A percentile compares a stretch with the other conserved stretches of the same genome.
Conservation (phyloP, 2,797 vertebrate species). For the Hyperoplus immaculatus region DNA sequence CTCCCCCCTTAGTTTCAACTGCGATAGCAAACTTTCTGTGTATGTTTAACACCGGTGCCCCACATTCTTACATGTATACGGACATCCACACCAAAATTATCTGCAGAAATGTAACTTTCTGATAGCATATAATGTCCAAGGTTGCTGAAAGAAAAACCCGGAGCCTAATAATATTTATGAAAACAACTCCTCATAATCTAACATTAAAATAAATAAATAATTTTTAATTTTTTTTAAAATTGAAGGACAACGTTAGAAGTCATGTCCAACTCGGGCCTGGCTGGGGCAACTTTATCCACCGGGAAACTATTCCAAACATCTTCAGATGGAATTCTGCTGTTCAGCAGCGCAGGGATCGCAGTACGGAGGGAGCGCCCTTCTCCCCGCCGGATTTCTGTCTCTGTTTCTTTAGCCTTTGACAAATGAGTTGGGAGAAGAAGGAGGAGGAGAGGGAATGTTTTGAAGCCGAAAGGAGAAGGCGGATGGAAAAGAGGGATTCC, state of each 20-base stretch:
- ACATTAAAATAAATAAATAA: background rate
- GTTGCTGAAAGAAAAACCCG: constrained; percentile 2
- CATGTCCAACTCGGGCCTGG: constrained; percentile 19
- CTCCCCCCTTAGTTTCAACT: constrained; percentile 28
- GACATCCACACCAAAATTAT: constrained; percentile 50
- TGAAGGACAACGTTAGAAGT: constrained; percentile 34
- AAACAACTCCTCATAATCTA: background rate
- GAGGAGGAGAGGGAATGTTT: constrained; percentile 79
- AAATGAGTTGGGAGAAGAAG: constrained; percentile 78
- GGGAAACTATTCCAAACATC: constrained; percentile 80
- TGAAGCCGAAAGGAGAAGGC: constrained; percentile 65
- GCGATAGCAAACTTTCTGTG: constrained; percentile 63
- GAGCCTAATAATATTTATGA: background rate
- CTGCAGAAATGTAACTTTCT: constrained; percentile 24
- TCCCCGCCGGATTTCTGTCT: constrained; percentile 74
- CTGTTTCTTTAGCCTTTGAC: constrained; percentile 85
- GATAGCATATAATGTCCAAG: constrained; percentile 8
- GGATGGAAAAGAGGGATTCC: constrained; percentile 73
- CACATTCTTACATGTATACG: constrained; percentile 59
- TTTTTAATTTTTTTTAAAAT: constrained; percentile 9
- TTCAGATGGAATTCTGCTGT: constrained; percentile 77
- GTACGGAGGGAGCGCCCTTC: constrained; percentile 54
- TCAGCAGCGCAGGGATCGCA: constrained; percentile 45
- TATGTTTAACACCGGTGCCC: constrained; percentile 69
- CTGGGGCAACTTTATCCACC: constrained; percentile 51